Base-by-base conservation (phyloP, 2,113 vertebrate genomes). In the Cygnus atratus region DNA sequence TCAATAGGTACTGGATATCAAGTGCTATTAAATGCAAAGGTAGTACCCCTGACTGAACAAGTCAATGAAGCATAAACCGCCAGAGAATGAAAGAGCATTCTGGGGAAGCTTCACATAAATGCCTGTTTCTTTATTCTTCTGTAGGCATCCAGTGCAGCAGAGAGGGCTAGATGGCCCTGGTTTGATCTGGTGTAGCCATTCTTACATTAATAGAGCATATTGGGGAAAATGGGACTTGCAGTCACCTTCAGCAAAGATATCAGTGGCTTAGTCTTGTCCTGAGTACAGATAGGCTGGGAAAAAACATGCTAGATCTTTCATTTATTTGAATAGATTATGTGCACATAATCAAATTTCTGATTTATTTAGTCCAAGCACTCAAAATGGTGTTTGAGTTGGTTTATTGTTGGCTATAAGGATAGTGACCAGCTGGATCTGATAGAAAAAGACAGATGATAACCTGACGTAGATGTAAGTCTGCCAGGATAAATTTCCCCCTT, bases 391-490 rank as follows among this genome's bases (percentile, higher is more conserved):
- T 92, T 0, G 0, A 39, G 59, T 31, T 80, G 68, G 31, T 59
- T 95, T 62, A 83, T 44, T 43, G 63, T 72, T 73, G 52, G 43
- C 43, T 90, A 5, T 44, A 62, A 77, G 50, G 59, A 50, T 58
- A 90, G 71, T 0, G 1, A 83, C 90, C 86, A 95, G 88, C 85
- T 93, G 88, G 72, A 86, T 93, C 76, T 92, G 92, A 55, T 67
- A 86, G 90, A 89, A 87, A 35, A 96, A 75, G 87, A 79, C 77
- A 93, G 90, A 93, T 91, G 52, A 85, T 83, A 94, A 95, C 86
- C 86, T 88, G 92, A 88, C 75, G 73, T 41, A 0, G n/a, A 91
- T 92, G 1, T 70, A 66, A 62, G 44, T 84, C 85, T 86, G 85
- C 90, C 90, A 96, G 88, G 86, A 94, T 57, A 84, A 41, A 81